These are phyloP conservation scores for Rousettus leschenaultii DNA, from an alignment of 2,113 vertebrate genomes.

Conservation along the genomic window DNA sequence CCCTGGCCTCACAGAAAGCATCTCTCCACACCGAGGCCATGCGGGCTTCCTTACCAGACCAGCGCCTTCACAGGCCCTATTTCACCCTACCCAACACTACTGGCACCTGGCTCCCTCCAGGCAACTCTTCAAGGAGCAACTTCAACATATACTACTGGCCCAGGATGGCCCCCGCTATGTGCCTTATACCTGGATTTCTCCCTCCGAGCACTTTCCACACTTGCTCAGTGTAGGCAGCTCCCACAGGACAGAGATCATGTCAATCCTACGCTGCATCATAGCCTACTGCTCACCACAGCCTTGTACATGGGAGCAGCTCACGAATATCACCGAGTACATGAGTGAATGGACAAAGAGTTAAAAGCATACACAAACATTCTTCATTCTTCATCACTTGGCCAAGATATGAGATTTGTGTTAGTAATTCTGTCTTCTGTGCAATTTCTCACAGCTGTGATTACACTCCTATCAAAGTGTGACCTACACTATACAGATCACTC, in stretches of 20 bases:
- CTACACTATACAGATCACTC: neutral
- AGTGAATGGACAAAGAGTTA: neutral
- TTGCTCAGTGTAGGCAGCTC: neutral
- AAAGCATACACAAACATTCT: too few relatives aligned
- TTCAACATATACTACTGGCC: neutral
- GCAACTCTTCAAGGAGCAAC: neutral
- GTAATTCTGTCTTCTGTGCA: neutral
- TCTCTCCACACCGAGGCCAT: neutral
- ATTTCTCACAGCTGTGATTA: neutral
- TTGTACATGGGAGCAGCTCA: neutral
- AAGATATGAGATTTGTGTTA: neutral
- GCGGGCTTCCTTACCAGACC: neutral
- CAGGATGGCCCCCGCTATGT: neutral
- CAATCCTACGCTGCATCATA: neutral
- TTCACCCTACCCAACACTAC: neutral
- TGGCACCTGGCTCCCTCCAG: neutral
- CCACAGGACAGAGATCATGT: neutral
- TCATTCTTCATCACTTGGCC: neutral
- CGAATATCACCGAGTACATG: neutral
- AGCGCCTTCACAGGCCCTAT: neutral
- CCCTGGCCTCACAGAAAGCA: neutral
- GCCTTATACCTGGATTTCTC: neutral
- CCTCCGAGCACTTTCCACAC: neutral
- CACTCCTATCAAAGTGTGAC: neutral
- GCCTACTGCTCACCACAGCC: neutral